Conservation (phyloP, 2,888 invertebrate species). For the Drosophila algonquin region DNA sequence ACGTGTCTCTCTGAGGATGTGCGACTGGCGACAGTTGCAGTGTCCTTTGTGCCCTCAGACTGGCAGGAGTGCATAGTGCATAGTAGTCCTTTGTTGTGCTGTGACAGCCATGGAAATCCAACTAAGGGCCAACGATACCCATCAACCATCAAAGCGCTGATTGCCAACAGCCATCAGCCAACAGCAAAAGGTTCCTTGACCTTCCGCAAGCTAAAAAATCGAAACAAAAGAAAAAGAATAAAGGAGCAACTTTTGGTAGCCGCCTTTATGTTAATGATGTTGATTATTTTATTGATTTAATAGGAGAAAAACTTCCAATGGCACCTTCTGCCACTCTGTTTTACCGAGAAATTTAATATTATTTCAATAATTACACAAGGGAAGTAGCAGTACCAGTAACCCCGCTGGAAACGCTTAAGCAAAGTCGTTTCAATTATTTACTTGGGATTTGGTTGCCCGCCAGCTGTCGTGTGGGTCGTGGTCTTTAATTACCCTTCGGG, state of each 20-base stretch:
- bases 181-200: conserved; percentile 31
- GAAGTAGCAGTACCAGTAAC: background rate
- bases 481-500: conserved; percentile 24
- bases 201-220: background rate
- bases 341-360: conserved; percentile 18
- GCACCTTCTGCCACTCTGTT: background rate
- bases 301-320: conserved; percentile 34
- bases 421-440: conserved; percentile 31
- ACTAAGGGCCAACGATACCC: conserved; percentile 14
- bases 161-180: conserved; percentile 11
- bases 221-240: background rate
- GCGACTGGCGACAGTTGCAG: conserved; percentile 11
- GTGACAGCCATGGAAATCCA: conserved; percentile 29
- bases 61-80: conserved; percentile 3
- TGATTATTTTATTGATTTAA: conserved; percentile 66
- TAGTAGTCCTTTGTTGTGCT: conserved; percentile 24
- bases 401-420: conserved; percentile 24
- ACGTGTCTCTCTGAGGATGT: background rate
- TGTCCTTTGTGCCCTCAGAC: conserved; percentile 22
- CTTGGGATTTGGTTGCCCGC: conserved; percentile 19
- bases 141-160: conserved; percentile 9
- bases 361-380: conserved; percentile 21
- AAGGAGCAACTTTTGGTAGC: conserved; percentile 10
- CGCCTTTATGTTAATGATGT: conserved; percentile 31
- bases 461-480: conserved; percentile 27